Conservation (phyloP, 2,113 vertebrate species). For the Uria lomvia region DNA sequence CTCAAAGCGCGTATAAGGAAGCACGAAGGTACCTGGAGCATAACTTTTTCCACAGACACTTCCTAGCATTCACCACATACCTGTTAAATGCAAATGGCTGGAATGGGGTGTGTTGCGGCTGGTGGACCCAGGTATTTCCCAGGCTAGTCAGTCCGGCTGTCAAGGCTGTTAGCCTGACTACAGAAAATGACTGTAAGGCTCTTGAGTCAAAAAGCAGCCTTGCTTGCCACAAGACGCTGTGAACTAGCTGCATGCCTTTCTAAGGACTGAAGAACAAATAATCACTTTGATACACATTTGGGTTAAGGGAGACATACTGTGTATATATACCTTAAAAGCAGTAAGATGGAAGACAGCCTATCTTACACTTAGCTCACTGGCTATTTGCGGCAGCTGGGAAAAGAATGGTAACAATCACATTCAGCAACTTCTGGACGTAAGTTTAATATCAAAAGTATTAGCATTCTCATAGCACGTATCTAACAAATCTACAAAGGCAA, state of each 20-base stretch:
- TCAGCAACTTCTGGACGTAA: slow-evolving; percentile 37
- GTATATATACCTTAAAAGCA: neutral
- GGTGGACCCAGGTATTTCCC: neutral
- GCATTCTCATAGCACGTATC: slow-evolving; percentile 34
- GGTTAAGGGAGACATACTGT: neutral
- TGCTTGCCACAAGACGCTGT: neutral
- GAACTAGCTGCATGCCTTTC: neutral
- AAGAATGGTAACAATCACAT: neutral
- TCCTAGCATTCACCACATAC: neutral
- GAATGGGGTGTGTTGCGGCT: rapidly evolving
- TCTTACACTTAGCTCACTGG: neutral
- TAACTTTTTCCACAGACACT: neutral
- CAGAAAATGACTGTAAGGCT: neutral
- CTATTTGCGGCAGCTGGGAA: neutral
- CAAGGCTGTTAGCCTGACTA: neutral
- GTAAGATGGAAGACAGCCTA: neutral
- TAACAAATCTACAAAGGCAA: slow-evolving; percentile 54
- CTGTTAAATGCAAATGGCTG: neutral
- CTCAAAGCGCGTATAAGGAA: neutral
- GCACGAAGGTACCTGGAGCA: neutral
- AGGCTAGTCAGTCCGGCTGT: neutral
- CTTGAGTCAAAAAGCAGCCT: neutral
- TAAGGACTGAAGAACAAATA: neutral
- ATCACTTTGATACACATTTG: neutral
- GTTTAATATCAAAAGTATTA: slow-evolving; percentile 72